Evolutionary conservation across 2,113 vertebrate species (phyloP).

Genomic region (Cyanocitta stelleri): DNA sequence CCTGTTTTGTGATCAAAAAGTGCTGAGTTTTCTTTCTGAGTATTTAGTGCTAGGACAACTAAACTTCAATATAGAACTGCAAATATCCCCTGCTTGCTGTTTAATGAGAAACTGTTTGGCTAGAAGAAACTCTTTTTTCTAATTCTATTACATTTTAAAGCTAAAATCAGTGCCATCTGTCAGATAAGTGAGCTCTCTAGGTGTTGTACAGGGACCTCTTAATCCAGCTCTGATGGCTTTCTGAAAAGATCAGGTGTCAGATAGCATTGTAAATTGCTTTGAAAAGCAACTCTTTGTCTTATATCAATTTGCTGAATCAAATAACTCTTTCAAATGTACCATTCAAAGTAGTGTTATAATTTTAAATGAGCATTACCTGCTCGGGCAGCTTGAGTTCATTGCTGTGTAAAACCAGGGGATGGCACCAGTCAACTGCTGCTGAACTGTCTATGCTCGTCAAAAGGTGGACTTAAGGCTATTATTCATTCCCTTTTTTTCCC

Average conservation of each 20-base stretch:
- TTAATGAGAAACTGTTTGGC: not conserved
- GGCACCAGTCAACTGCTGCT: slow-evolving; percentile 30
- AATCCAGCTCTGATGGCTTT: not conserved
- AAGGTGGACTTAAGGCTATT: not conserved
- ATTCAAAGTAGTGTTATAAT: not conserved
- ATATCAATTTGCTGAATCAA: fast-evolving
- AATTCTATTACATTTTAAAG: not conserved
- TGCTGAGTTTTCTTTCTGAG: not conserved
- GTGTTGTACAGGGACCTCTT: not conserved
- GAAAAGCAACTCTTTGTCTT: not conserved
- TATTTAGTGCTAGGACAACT: not conserved
- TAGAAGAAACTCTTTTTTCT: not conserved
- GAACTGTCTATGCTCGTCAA: not conserved
- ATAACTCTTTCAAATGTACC: not conserved
- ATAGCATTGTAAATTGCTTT: not conserved
- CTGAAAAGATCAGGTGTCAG: not conserved
- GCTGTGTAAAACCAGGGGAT: slow-evolving; percentile 37
- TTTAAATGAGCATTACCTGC: not conserved
- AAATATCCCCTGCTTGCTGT: not conserved
- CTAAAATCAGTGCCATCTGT: not conserved
- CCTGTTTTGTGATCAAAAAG: not conserved
- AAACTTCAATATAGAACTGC: not conserved
- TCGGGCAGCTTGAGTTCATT: not conserved
- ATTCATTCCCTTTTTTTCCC: not conserved
- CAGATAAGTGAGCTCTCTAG: not conserved